Conservation (phyloP, 2,888 invertebrate genomes). For the Heliconius cydno region DNA sequence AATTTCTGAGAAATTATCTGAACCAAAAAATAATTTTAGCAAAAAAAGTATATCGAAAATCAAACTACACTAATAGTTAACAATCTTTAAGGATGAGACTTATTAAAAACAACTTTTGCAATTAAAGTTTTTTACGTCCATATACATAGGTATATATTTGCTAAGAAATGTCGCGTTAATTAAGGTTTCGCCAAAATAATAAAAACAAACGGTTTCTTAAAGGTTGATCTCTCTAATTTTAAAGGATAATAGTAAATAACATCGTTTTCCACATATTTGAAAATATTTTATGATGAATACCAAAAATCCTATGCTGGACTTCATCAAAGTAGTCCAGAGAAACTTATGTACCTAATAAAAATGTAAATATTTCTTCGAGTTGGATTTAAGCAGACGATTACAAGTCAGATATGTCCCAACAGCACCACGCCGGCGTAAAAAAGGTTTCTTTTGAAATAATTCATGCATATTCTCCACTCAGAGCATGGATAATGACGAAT, state of each 20-base stretch:
- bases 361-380: neutral
- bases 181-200: neutral
- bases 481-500: constrained; percentile 40
- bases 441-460: constrained; percentile 17
- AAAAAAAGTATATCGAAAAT: neutral
- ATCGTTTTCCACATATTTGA: neutral
- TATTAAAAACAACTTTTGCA: constrained; percentile 4
- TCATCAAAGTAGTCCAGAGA: neutral
- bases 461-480: constrained; percentile 16
- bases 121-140: neutral
- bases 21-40: neutral
- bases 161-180: neutral
- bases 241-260: neutral
- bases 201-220: neutral
- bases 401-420: neutral
- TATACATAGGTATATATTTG: neutral
- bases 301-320: neutral
- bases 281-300: neutral
- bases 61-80: neutral
- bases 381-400: neutral
- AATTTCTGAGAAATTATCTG: neutral
- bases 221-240: neutral
- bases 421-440: constrained; percentile 10
- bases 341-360: neutral
- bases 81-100: neutral